phyloP scores from a whole-genome alignment of 2,113 vertebrate genomes.

The Lepus americanus region DNA sequence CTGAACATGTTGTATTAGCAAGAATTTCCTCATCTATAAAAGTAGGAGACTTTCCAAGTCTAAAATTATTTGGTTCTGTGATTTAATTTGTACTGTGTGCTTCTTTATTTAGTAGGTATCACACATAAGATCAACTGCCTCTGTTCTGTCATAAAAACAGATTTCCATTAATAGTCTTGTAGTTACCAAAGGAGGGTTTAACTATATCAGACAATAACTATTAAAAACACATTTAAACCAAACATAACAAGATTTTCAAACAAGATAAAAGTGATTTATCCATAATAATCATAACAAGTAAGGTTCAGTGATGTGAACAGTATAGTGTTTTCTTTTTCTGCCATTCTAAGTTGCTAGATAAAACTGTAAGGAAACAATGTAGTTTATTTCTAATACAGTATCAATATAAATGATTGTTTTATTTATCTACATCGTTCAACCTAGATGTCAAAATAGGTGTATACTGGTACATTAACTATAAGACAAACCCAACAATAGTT shows the following conservation, averaged over 20 bases:
- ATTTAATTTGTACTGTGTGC: slow-evolving; percentile 64
- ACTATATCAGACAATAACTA: slow-evolving; percentile 59
- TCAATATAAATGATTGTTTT: background rate
- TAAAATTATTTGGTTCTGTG: slow-evolving; percentile 54
- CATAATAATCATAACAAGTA: slow-evolving; percentile 39
- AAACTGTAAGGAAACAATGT: slow-evolving; percentile 10
- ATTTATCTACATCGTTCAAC: slow-evolving; percentile 7
- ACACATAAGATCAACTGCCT: slow-evolving; percentile 47
- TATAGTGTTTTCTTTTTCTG: slow-evolving; percentile 27
- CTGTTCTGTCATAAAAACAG: slow-evolving; percentile 62
- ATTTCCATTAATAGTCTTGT: slow-evolving; percentile 58
- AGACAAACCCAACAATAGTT: background rate
- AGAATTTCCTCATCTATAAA: slow-evolving; percentile 34
- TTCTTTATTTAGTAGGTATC: slow-evolving; percentile 66
- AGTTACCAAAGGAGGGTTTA: slow-evolving; percentile 53
- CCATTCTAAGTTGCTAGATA: slow-evolving; percentile 30
- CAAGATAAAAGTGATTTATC: slow-evolving; percentile 53
- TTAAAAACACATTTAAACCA: slow-evolving; percentile 76
- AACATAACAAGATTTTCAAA: slow-evolving; percentile 65
- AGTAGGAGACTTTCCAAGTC: background rate
- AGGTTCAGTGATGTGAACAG: slow-evolving; percentile 18
- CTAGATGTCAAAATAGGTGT: background rate
- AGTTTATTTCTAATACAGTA: slow-evolving; percentile 31
- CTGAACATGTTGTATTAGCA: slow-evolving; percentile 50
- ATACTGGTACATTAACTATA: background rate